phyloP scores from a whole-genome alignment of 2,888 invertebrate genomes.

The Macrosoma leucophasiata region DNA sequence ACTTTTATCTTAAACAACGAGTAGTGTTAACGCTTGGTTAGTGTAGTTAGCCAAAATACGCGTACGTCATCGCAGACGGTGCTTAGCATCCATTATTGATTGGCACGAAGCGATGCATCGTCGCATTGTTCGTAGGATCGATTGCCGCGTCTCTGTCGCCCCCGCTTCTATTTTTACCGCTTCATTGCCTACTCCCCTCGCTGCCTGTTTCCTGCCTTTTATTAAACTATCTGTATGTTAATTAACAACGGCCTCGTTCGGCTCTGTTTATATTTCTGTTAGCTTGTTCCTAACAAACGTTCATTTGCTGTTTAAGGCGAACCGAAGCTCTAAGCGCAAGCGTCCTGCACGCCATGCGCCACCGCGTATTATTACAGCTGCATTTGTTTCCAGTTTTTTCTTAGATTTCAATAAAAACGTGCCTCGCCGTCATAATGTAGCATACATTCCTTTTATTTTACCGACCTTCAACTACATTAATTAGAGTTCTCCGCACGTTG shows the following conservation, averaged over 20 bases:
- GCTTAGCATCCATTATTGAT: slow-evolving; percentile 62
- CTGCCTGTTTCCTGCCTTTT: slow-evolving; percentile 71
- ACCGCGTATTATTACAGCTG: slow-evolving; percentile 34
- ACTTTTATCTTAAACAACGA: no score
- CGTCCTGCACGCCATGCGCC: no score
- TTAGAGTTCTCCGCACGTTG: slow-evolving; percentile 64
- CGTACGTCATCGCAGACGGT: no score
- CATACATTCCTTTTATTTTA: slow-evolving; percentile 53
- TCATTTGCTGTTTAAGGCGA: slow-evolving; percentile 46
- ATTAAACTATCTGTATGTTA: slow-evolving; percentile 75
- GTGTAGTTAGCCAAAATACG: no score
- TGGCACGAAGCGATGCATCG: slow-evolving; percentile 53
- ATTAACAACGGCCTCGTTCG: slow-evolving; percentile 67
- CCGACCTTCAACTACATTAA: slow-evolving; percentile 67
- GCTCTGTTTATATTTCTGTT: slow-evolving; percentile 66
- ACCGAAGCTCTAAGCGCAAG: slow-evolving; percentile 22
- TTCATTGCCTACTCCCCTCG: slow-evolving; percentile 73
- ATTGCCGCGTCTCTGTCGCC: slow-evolving; percentile 61
- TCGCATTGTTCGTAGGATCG: slow-evolving; percentile 61
- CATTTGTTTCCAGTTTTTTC: slow-evolving; percentile 26
- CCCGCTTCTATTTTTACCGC: slow-evolving; percentile 74
- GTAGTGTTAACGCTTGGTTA: no score
- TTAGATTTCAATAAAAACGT: slow-evolving; percentile 27
- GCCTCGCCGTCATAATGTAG: slow-evolving; percentile 31
- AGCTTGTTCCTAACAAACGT: slow-evolving; percentile 49